Base-by-base conservation (phyloP, 2,113 vertebrate genomes). In the Octodon degus region DNA sequence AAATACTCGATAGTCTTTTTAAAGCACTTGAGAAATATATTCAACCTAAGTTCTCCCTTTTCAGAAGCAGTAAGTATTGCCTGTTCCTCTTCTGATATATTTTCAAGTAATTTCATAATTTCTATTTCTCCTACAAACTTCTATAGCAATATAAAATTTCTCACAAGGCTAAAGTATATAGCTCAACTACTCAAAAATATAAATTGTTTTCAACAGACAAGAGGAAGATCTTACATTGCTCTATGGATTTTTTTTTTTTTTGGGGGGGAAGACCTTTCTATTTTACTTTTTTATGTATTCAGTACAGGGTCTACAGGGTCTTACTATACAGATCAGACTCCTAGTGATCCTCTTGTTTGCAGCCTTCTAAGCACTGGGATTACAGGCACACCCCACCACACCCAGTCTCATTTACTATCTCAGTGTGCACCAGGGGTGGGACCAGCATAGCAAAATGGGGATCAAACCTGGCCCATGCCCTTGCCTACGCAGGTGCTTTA, bases 101-200 rank as follows among this genome's bases (percentile, higher is more conserved):
- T 96, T 90, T 87, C 27, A 94, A 86, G 76, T 96, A 77, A 89
- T 70, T 95, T 89, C 16, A 91, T 84, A 83, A 90, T 63, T 30
- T 14, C 63, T n/a, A 76, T 85, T 85, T 82, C 0, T 55, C 32
- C 68, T 34, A 30, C 65, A 74, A 86, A 86, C 58, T 76, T 85
- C 58, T 76, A 89, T 0, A 43, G 17, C 37, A 85, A 76, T 27
- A 76, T 62, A 30, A 90, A 82, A 90, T 87, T 67, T 90, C 74
- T 83, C 12, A n/a, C 11, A 94, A 81, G 55, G n/a, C 67, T 82
- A 96, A 94, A 92, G 68, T 77, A 25, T 77, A 32, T 77, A 32
- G 63, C 32, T 79, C 43, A 76, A 86, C 19, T 87, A 32, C 55
- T 55, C 53, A 32, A 55, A 55, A 55, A 9, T 88, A 70, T 17